A percentile compares a stretch with the other conserved stretches of the same genome.
Evolutionary conservation across 2,797 vertebrate species (phyloP).

Genomic region (Macropodus opercularis): DNA sequence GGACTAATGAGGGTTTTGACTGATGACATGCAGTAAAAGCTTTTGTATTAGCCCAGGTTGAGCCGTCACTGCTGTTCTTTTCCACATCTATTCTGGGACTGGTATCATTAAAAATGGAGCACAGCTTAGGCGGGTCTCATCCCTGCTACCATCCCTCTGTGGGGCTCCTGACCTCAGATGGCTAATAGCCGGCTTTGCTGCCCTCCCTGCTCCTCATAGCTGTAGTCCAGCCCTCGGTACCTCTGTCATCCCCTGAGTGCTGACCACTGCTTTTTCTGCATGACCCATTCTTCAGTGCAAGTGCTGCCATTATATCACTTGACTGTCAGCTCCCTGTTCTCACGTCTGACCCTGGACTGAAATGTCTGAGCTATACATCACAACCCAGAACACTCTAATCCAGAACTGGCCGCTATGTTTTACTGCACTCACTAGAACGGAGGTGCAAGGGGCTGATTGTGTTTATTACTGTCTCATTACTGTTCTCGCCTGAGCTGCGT

Average conservation of each 20-base stretch:
- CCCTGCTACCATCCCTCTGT: slow-evolving; percentile 27
- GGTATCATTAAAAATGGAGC: slow-evolving; percentile 74
- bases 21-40: slow-evolving; percentile 28
- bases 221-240: neutral
- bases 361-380: neutral
- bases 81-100: slow-evolving; percentile 19
- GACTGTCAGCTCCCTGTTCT: slow-evolving; percentile 9
- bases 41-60: slow-evolving; percentile 25
- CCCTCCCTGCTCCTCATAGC: slow-evolving; percentile 40
- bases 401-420: slow-evolving; percentile 1
- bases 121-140: slow-evolving; percentile 45
- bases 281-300: slow-evolving; percentile 35
- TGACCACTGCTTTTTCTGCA: slow-evolving; percentile 56
- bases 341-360: slow-evolving; percentile 14
- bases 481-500: too few species aligned
- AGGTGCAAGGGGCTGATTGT: too few species aligned
- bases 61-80: slow-evolving; percentile 25
- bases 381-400: neutral
- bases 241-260: slow-evolving; percentile 50
- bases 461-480: too few species aligned
- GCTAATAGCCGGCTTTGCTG: slow-evolving; percentile 43
- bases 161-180: slow-evolving; percentile 50
- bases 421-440: too few species aligned
- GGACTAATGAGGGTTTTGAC: slow-evolving; percentile 42
- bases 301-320: slow-evolving; percentile 22